These are phyloP conservation scores for Polymixis lichenea DNA, from an alignment of 2,888 invertebrate species.

Conservation along the genomic window DNA sequence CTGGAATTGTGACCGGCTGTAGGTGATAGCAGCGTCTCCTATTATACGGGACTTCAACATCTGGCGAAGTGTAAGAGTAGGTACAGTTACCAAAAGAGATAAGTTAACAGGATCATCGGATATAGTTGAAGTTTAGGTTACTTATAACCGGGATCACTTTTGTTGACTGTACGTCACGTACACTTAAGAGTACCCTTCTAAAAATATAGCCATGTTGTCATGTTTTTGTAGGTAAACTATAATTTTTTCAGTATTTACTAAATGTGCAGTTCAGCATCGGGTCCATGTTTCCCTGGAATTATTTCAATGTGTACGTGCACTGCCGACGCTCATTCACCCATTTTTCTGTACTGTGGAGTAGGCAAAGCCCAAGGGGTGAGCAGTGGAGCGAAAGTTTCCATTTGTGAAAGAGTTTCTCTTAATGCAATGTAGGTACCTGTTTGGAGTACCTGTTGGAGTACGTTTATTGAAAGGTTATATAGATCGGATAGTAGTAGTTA, in stretches of 20 bases:
- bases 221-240: neutral
- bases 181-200: neutral
- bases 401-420: slow-evolving; percentile 57
- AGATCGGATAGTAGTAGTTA: neutral
- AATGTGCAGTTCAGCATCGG: neutral
- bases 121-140: too few relatives aligned
- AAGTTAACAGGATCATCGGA: too few relatives aligned
- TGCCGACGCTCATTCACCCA: slow-evolving; percentile 42
- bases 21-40: too few relatives aligned
- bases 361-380: slow-evolving; percentile 51
- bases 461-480: slow-evolving; percentile 17
- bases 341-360: slow-evolving; percentile 40
- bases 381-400: slow-evolving; percentile 58
- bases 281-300: slow-evolving; percentile 18
- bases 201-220: neutral
- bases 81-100: too few relatives aligned
- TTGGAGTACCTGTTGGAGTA: slow-evolving; percentile 26
- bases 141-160: too few relatives aligned
- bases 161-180: neutral
- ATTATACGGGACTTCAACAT: too few relatives aligned
- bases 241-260: neutral
- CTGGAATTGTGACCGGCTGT: neutral
- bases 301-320: slow-evolving; percentile 21
- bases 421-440: slow-evolving; percentile 42
- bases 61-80: neutral